These are phyloP conservation scores for Hydrocynus forskahlii DNA, from an alignment of 2,797 vertebrate genomes.

Conservation along the genomic window DNA sequence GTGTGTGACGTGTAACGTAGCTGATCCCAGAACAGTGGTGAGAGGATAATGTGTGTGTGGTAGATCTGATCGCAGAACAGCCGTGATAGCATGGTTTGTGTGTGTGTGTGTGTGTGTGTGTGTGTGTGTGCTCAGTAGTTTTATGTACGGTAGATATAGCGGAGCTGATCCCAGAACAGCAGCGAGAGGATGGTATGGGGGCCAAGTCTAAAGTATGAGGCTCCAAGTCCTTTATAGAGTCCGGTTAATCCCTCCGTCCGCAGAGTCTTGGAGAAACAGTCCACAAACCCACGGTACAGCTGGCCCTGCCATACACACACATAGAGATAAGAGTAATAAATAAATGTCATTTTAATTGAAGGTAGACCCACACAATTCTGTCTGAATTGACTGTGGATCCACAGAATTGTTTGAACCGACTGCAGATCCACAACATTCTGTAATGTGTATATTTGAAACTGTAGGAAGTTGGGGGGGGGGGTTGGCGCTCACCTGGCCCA, in stretches of 20 bases:
- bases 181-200: constrained; percentile 83
- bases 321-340: not conserved
- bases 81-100: no score
- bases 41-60: no score
- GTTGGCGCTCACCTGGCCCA: constrained; percentile 74
- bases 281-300: constrained; percentile 76
- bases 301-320: constrained; percentile 68
- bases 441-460: no score
- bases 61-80: no score
- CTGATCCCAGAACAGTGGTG: no score
- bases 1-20: no score
- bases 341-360: no score
- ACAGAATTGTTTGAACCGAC: no score
- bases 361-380: no score
- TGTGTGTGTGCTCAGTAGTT: not conserved
- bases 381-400: no score
- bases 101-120: not conserved
- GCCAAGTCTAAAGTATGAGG: constrained; percentile 82
- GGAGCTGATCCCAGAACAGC: constrained; percentile 83
- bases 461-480: no score
- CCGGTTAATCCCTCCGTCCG: constrained; percentile 77
- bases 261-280: constrained; percentile 79
- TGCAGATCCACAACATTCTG: no score
- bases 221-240: constrained; percentile 84
- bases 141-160: constrained; percentile 52